Base-by-base conservation (phyloP, 2,113 vertebrate species). In the Callopanchax toddi region DNA sequence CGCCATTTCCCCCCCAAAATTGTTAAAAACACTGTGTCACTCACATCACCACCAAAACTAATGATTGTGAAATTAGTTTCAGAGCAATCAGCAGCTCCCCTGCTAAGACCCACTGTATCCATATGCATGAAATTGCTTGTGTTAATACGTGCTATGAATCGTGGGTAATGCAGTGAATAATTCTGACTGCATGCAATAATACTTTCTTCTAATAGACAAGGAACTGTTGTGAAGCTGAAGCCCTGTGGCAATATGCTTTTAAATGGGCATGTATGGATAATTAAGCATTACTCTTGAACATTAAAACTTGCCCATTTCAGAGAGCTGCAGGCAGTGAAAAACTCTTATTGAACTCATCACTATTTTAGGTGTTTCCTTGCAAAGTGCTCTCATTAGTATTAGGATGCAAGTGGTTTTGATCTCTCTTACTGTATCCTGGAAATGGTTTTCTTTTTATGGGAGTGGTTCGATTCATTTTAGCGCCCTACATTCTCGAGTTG, bases 31-130 rank as follows among this genome's bases (percentile, higher is more conserved):
- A 84, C 60, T 70, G 60, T 60, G 79, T 88, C 84, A 86, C 70
- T 87, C 78, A 86, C 81, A 52, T 51, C 78, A 75, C 77, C 83
- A 65, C 82, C 94, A 89, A 90, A 97, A 96, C 95, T 98, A 99
- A 98, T 97, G 96, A 97, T 97, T 96, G 96, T 97, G 96, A 98
- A 97, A 98, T 98, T 96, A 97, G 95, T 96, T 96, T 97, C 93
- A 94, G 93, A 93, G 94, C 95, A 95, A 95, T 96, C 94, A 96
- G 94, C 92, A 93, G 92, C 93, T 94, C 89, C 88, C 85, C 94
- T 93, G 93, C 95, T 94, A 95, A 94, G 95, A 95, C 93, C 92
- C 94, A 95, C 95, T 96, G 94, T 96, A 96, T 95, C 95, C 96
- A 95, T 95, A 96, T 97, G 96, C 96, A 98, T 97, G 95, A 99